These are phyloP conservation scores for Amiota communis DNA, from an alignment of 2,888 invertebrate species.

Conservation along the genomic window DNA sequence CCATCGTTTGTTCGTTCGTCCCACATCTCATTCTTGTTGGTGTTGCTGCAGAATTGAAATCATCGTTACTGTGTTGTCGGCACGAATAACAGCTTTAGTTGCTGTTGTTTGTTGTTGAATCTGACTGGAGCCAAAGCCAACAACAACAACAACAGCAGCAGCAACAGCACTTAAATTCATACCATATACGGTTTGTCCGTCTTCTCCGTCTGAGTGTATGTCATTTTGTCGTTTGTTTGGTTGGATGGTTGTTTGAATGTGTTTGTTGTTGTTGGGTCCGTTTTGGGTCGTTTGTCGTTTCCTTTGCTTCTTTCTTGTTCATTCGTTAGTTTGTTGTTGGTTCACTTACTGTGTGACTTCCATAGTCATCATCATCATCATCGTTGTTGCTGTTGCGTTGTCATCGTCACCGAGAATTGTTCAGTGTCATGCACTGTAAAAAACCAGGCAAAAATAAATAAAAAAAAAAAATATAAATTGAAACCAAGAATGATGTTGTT, in stretches of 20 bases:
- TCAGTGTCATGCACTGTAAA: slow-evolving; percentile 15
- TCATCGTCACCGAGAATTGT: neutral
- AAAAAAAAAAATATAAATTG: too few species aligned
- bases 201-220: neutral
- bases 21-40: too few species aligned
- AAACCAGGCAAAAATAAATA: neutral
- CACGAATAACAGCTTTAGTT: slow-evolving; percentile 25
- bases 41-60: too few species aligned
- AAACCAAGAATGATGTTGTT: neutral
- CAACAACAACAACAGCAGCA: neutral
- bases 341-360: too few species aligned
- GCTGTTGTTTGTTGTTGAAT: slow-evolving; percentile 1
- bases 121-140: neutral
- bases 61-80: slow-evolving; percentile 8
- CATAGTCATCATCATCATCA: too few species aligned
- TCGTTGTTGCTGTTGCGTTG: neutral
- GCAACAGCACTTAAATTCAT: neutral
- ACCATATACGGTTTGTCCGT: neutral
- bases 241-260: neutral
- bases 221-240: neutral
- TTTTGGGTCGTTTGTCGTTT: neutral
- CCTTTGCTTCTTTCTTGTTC: neutral
- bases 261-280: too few species aligned
- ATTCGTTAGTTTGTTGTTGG: slow-evolving; percentile 13
- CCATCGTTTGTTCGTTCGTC: neutral